phyloP scores from a whole-genome alignment of 2,797 vertebrate genomes.

The Sciurus vulgaris region DNA sequence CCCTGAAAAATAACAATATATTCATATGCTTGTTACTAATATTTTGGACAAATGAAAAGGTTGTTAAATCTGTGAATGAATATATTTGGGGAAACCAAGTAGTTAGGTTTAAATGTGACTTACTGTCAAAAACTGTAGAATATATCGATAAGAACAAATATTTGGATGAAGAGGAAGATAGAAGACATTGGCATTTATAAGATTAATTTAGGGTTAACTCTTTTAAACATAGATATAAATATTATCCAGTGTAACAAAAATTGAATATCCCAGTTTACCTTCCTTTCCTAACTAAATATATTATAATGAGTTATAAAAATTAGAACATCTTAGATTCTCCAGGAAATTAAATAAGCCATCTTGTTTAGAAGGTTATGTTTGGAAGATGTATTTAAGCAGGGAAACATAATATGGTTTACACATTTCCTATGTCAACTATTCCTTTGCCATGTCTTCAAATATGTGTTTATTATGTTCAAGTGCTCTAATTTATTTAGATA shows the following conservation, averaged over 20 bases:
- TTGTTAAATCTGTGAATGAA: not conserved
- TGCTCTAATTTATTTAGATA: conserved; percentile 14
- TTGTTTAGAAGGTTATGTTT: not conserved
- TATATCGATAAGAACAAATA: not conserved
- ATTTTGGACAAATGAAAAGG: not conserved
- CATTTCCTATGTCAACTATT: conserved; percentile 16
- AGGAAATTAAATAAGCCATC: conserved; percentile 1
- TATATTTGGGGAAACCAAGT: not conserved
- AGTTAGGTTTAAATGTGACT: not conserved
- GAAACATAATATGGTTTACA: not conserved
- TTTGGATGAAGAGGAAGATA: not conserved
- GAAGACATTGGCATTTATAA: not conserved
- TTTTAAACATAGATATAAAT: conserved; percentile 11
- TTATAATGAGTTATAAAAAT: not conserved
- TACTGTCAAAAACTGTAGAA: not conserved
- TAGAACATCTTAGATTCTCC: not conserved
- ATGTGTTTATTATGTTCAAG: not conserved
- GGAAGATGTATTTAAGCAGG: not conserved
- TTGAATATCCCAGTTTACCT: not conserved
- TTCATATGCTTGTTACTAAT: not conserved
- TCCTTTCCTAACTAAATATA: not conserved
- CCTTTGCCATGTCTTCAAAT: not conserved
- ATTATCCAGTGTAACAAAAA: not conserved
- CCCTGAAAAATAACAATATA: not conserved
- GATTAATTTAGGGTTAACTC: not conserved